Percentiles rank a stretch among this genome's conserved stretches.
Conservation (phyloP, 2,113 vertebrate genomes). For the Mormyrus lacerda region DNA sequence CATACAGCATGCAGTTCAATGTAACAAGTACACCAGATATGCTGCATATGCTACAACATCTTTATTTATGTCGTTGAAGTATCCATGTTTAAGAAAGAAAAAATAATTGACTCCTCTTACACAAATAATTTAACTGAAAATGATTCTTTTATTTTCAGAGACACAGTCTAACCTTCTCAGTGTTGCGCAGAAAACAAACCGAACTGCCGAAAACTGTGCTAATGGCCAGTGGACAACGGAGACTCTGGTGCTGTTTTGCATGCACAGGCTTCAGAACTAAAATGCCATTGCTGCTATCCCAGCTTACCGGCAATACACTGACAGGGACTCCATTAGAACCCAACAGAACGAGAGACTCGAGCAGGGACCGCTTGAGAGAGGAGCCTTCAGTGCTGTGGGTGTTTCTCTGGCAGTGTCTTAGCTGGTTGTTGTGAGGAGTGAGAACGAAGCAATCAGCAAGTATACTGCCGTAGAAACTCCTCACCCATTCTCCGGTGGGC, state of each 20-base stretch:
- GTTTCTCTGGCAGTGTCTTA: conserved; percentile 99
- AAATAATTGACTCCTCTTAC: neutral
- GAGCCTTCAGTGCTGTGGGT: conserved; percentile 73
- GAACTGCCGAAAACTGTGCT: neutral
- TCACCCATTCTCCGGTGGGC: conserved; percentile 59
- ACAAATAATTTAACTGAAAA: neutral
- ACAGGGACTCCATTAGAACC: neutral
- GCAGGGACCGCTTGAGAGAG: neutral
- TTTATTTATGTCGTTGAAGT: neutral
- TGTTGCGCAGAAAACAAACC: neutral
- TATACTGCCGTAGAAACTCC: conserved; percentile 99
- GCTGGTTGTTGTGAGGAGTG: conserved; percentile 99
- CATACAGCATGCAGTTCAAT: neutral
- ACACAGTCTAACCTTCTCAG: neutral
- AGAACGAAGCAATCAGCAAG: conserved; percentile 99
- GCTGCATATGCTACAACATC: neutral
- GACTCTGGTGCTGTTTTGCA: neutral
- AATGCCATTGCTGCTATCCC: neutral
- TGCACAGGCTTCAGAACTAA: neutral
- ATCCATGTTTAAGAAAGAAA: neutral
- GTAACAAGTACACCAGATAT: neutral
- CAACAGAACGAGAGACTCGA: neutral
- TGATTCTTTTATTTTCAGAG: neutral
- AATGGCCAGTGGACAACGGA: neutral
- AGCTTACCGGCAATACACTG: neutral